Base-by-base conservation (phyloP, 2,113 vertebrate species). In the Colossoma macropomum region DNA sequence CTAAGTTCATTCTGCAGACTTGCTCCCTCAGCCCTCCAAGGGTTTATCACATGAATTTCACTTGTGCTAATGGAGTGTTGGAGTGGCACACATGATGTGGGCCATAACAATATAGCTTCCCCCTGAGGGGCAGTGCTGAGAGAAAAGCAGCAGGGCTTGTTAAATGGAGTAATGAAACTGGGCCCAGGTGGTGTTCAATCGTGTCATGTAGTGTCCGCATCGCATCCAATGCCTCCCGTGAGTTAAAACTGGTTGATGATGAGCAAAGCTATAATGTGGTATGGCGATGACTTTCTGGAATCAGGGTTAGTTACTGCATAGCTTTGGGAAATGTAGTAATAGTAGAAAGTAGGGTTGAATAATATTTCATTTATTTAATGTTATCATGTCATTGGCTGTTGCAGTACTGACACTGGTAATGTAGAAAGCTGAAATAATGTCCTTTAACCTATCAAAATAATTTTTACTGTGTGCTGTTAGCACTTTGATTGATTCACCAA, bases 31-130 rank as follows among this genome's bases (percentile, higher is more conserved):
- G 68, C 68, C 38, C 68, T 71, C 34, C 38, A 45, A 71, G 38
- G 68, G 13, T n/a, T 71, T 45, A 41, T 25, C 68, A 45, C 34
- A 71, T 71, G 34, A 71, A 45, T 15, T 71, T 71, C 68, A 45
- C 68, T 45, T n/a, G 23, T 38, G 68, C 68, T 71, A 45, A 23
- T 71, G 34, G 68, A 25, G 68, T 41, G 38, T 45, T 45, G 68
- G 68, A 25, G 41, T 41, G 68, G 23, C 68, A 71, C 68, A 71
- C 45, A 45, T 71, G 68, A 71, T 71, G 68, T 45, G 11, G 34
- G 4, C n/a, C 10, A 45, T 45, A 71, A 71, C 68, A 71, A 71
- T 25, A 45, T 15, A 4, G 38, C 23, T 3, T 71, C 34, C 23
- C 68, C 68, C 23, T 4, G 23, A n/a, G 23, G 68, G 8, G 21